Evolutionary conservation across 2,797 vertebrate genomes (phyloP).

Genomic region (Jordanella pulchra): DNA sequence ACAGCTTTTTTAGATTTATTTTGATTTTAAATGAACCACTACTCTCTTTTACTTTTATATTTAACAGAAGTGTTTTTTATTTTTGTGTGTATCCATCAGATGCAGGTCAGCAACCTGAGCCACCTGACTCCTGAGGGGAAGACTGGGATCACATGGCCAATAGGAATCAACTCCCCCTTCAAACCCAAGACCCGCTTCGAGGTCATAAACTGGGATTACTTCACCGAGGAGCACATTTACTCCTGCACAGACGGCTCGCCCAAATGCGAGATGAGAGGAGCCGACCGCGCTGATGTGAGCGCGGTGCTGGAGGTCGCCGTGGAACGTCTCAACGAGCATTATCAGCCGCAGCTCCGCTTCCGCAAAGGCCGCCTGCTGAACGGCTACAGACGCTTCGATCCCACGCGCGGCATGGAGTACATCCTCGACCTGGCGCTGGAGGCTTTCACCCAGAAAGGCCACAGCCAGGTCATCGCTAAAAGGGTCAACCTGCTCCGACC

Average conservation of each 20-base stretch:
- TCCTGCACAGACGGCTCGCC: conserved; percentile 89
- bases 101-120: conserved; percentile 95
- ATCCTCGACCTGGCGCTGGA: conserved; percentile 91
- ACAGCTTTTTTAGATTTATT: background rate
- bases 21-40: conserved; percentile 11
- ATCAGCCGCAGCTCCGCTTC: conserved; percentile 92
- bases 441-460: conserved; percentile 91
- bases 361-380: conserved; percentile 89
- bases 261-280: conserved; percentile 91
- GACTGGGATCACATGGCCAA: conserved; percentile 88
- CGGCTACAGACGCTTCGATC: conserved; percentile 94
- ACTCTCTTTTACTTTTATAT: background rate
- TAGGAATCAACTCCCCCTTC: conserved; percentile 91
- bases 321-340: conserved; percentile 88
- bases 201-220: conserved; percentile 97
- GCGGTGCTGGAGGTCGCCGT: conserved; percentile 88
- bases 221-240: conserved; percentile 95
- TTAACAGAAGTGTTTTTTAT: conserved; percentile 1
- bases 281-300: conserved; percentile 84
- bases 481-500: conserved; percentile 91
- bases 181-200: conserved; percentile 92
- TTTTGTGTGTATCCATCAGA: conserved; percentile 70
- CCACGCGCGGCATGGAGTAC: conserved; percentile 96
- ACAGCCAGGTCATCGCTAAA: conserved; percentile 87
- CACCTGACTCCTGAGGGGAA: conserved; percentile 88